Conservation (phyloP, 1,140 invertebrate species). For the Bombyx mori region ASM3026992v2 NC_085127.1:3598001-3598500, state of each 20-base stretch:
- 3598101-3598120: slow-evolving; percentile 20
- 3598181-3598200: slow-evolving; percentile 39
- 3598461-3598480: too few relatives aligned
- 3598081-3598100: slow-evolving; percentile 41
- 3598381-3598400: too few relatives aligned
- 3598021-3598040: slow-evolving; percentile 51
- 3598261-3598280: neutral
- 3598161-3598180: slow-evolving; percentile 59
- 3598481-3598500: too few relatives aligned
- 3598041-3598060: slow-evolving; percentile 58
- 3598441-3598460: too few relatives aligned
- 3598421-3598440: too few relatives aligned
- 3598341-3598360: too few relatives aligned
- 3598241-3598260: neutral
- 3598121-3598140: slow-evolving; percentile 64
- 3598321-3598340: too few relatives aligned
- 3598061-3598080: slow-evolving; percentile 47
- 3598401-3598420: too few relatives aligned
- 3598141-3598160: too few relatives aligned
- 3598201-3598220: neutral
- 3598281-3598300: neutral
- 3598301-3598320: too few relatives aligned
- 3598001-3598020: slow-evolving; percentile 32
- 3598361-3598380: too few relatives aligned
- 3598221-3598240: neutral